These are phyloP conservation scores for Volucella inanis DNA, from an alignment of 2,888 invertebrate species.

Conservation along the genomic window DNA sequence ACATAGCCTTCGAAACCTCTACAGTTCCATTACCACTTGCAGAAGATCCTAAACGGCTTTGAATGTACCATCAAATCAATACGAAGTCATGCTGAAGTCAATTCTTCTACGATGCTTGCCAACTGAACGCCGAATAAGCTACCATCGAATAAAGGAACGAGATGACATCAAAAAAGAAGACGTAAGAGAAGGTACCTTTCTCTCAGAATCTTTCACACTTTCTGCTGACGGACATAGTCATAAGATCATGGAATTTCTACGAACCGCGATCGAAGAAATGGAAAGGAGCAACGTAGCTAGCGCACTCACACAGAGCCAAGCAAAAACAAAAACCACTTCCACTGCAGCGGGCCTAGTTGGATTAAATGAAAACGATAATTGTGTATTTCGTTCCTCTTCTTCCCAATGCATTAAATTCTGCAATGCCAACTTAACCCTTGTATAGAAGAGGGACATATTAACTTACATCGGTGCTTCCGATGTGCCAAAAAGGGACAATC, in stretches of 20 bases:
- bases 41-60: too few species aligned
- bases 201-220: not conserved
- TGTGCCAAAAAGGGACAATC: too few species aligned
- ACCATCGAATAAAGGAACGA: conserved; percentile 33
- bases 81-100: conserved; percentile 19
- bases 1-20: too few species aligned
- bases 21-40: too few species aligned
- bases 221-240: too few species aligned
- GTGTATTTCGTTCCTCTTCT: conserved; percentile 18
- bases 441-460: conserved; percentile 13
- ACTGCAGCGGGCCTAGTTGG: conserved; percentile 17
- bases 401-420: conserved; percentile 6
- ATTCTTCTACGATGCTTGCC: conserved; percentile 21
- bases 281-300: conserved; percentile 13
- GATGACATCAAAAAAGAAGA: not conserved
- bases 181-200: not conserved
- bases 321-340: not conserved
- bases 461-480: not conserved
- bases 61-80: too few species aligned
- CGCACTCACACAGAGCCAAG: not conserved
- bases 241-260: not conserved
- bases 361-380: conserved; percentile 20
- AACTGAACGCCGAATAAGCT: conserved; percentile 2
- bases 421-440: not conserved
- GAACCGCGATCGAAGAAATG: conserved; percentile 19